Evolutionary conservation across 2,888 invertebrate species (phyloP).

Genomic region (Philhelius pedissequus): DNA sequence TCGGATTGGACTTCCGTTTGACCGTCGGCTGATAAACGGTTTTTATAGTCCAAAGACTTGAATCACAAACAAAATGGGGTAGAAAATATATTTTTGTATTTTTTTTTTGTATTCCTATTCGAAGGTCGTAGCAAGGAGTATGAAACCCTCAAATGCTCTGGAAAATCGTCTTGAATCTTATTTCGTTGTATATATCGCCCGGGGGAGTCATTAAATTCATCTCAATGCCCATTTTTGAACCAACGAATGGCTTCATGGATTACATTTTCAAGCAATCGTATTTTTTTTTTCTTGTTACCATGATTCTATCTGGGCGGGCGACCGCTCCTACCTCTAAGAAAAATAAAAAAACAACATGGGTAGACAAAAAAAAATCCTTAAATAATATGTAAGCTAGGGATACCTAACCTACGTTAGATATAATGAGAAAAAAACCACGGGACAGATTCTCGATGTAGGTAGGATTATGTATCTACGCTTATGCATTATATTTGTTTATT

Average conservation of each 20-base stretch:
- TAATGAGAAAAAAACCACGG: conserved; percentile 21
- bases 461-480: background rate
- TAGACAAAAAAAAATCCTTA: background rate
- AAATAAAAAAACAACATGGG: background rate
- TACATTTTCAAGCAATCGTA: background rate
- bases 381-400: conserved; percentile 20
- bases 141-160: conserved; percentile 8
- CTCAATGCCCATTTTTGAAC: conserved; percentile 55
- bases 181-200: conserved; percentile 22
- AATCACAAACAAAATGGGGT: conserved; percentile 59
- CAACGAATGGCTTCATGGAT: conserved; percentile 24
- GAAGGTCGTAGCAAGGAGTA: background rate
- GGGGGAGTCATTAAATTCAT: conserved; percentile 65
- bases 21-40: conserved; percentile 58
- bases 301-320: conserved; percentile 22
- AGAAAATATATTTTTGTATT: conserved; percentile 46
- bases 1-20: conserved; percentile 37
- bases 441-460: background rate
- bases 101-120: background rate
- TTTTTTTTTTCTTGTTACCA: background rate
- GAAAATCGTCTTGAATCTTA: conserved; percentile 21
- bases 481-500: conserved; percentile 3
- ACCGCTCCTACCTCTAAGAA: background rate
- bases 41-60: conserved; percentile 46
- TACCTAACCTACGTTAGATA: no score